phyloP scores from a whole-genome alignment of 2,797 vertebrate genomes.

The Adelosebastes latens region DNA sequence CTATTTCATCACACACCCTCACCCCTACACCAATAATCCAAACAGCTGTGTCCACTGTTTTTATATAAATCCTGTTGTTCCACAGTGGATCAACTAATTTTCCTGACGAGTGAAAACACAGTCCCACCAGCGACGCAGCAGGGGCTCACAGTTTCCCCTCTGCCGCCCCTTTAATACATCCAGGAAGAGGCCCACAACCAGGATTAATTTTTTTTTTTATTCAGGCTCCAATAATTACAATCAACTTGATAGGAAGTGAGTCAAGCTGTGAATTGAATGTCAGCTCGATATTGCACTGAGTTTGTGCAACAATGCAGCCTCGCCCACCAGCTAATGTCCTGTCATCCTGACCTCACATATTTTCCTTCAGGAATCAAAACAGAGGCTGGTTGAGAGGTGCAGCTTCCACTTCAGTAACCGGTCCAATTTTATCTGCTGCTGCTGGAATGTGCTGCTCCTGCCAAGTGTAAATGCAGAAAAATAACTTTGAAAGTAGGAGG shows the following conservation, averaged over 20 bases:
- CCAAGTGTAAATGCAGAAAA: slow-evolving; percentile 5
- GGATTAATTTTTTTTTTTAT: not conserved
- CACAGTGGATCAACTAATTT: slow-evolving; percentile 12
- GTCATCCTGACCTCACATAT: slow-evolving; percentile 54
- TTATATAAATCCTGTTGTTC: slow-evolving; percentile 49
- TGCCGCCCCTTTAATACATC: not conserved
- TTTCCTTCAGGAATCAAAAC: slow-evolving; percentile 71
- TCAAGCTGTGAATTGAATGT: not conserved
- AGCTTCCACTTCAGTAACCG: slow-evolving; percentile 58
- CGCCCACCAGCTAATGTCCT: slow-evolving; percentile 1
- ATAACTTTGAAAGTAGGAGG: not conserved
- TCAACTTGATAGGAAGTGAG: not conserved
- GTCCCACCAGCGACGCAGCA: slow-evolving; percentile 34
- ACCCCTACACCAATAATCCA: not conserved
- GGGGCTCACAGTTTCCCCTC: slow-evolving; percentile 24
- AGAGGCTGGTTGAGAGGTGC: slow-evolving; percentile 42
- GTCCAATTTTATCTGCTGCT: slow-evolving; percentile 54
- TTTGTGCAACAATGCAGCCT: not conserved
- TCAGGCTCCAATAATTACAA: not conserved
- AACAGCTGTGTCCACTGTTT: slow-evolving; percentile 58
- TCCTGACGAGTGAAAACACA: slow-evolving; percentile 51
- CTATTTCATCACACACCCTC: not conserved
- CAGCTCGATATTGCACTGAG: not conserved
- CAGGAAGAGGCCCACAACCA: not conserved
- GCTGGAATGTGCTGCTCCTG: slow-evolving; percentile 48